Percentiles rank a stretch among this genome's conserved stretches.
These are phyloP conservation scores for Schizopygopsis pylzovi DNA, from an alignment of 2,797 vertebrate genomes.

Conservation along the genomic window DNA sequence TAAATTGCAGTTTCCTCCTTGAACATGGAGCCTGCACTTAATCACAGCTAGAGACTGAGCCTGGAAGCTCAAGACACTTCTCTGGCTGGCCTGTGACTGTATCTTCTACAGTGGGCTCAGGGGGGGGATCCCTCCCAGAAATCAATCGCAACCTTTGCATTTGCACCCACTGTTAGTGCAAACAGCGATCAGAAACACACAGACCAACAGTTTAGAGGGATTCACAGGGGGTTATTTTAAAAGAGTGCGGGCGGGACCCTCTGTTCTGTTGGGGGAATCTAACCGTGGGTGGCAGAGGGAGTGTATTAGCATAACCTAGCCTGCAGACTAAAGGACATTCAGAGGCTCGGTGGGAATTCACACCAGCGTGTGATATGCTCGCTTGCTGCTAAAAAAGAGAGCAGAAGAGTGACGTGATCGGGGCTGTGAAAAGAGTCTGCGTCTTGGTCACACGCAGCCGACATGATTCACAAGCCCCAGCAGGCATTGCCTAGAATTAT, in stretches of 20 bases:
- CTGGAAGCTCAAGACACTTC: conserved; percentile 50
- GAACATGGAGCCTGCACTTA: conserved; percentile 56
- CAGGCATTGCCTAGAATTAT: conserved; percentile 49
- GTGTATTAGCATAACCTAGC: conserved; percentile 45
- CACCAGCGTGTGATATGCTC: conserved; percentile 53
- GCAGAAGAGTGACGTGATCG: conserved; percentile 42
- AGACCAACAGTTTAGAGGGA: conserved; percentile 9
- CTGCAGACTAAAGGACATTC: conserved; percentile 49
- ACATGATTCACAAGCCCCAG: conserved; percentile 54
- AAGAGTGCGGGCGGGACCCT: conserved; percentile 6
- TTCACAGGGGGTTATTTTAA: conserved; percentile 12
- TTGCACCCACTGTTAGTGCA: neutral
- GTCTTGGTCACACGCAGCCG: conserved; percentile 52
- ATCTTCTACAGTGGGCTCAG: conserved; percentile 1
- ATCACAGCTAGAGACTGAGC: conserved; percentile 68
- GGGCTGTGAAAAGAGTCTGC: conserved; percentile 34
- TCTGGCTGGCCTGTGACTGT: neutral
- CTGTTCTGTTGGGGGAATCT: neutral
- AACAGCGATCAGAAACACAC: neutral
- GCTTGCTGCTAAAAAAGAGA: conserved; percentile 23
- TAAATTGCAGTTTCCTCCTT: conserved; percentile 50
- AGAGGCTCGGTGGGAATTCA: conserved; percentile 58
- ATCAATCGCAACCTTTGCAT: conserved; percentile 15
- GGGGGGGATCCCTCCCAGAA: neutral
- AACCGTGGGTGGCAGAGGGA: conserved; percentile 10